Conservation (phyloP, 2,113 vertebrate species). For the Ramphastos sulfuratus region DNA sequence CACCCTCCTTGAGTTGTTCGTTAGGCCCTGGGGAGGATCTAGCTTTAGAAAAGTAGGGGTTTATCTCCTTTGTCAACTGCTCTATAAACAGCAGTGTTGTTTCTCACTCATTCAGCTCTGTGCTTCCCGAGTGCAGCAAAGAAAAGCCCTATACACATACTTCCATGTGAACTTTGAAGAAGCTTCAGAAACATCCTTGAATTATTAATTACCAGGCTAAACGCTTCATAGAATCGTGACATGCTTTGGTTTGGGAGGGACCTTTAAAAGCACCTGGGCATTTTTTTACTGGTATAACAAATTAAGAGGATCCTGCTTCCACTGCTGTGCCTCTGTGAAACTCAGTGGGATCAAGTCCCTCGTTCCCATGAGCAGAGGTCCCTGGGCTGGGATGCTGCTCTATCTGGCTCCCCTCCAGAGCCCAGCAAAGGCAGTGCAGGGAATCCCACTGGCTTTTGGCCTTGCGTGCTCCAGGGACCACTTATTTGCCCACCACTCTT, state of each 20-base stretch:
- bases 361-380: rapidly evolving
- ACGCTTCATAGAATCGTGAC: background rate
- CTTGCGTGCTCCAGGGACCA: rapidly evolving
- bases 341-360: rapidly evolving
- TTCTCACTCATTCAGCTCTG: background rate
- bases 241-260: background rate
- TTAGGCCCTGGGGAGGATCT: background rate
- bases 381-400: background rate
- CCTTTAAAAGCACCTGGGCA: background rate
- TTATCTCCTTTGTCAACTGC: background rate
- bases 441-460: rapidly evolving
- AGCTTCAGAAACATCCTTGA: background rate
- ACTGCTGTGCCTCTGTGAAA: rapidly evolving
- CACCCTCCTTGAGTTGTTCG: background rate
- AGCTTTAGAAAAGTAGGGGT: background rate
- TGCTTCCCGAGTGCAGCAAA: background rate
- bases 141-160: background rate
- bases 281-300: background rate
- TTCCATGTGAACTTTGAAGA: background rate
- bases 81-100: background rate
- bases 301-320: background rate
- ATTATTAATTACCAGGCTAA: background rate
- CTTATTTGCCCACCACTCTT: rapidly evolving
- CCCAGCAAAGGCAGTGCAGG: rapidly evolving
- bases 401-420: rapidly evolving